Conservation (phyloP, 92 coral and sea anemone species). For the Pocillopora meandrina region DNA sequence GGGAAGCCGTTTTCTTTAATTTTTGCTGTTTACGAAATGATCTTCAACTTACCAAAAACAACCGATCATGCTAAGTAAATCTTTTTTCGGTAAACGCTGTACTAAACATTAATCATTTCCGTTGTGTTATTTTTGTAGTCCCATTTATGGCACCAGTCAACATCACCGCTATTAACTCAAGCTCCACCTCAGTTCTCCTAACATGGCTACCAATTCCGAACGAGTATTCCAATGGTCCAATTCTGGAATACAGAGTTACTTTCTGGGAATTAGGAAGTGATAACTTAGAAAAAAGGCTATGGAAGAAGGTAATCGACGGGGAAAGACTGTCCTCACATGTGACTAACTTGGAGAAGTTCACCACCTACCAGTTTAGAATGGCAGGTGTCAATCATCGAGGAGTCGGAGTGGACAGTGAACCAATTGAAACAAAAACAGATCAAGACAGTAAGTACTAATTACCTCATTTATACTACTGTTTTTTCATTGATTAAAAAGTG, state of each 20-base stretch:
- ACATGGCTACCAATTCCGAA: conserved; percentile 68
- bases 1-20: background rate
- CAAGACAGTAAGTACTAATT: conserved; percentile 73
- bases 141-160: conserved; percentile 63
- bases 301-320: conserved; percentile 32
- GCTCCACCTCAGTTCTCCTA: conserved; percentile 71
- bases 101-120: too few relatives aligned
- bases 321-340: conserved; percentile 28
- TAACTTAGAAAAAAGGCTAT: background rate
- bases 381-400: conserved; percentile 85
- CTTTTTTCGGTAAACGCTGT: too few relatives aligned
- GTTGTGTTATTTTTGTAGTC: conserved; percentile 51
- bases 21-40: background rate
- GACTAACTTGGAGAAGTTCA: conserved; percentile 63
- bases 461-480: background rate
- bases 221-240: conserved; percentile 63
- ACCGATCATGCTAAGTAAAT: too few relatives aligned
- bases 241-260: conserved; percentile 65
- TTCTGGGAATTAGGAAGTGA: conserved; percentile 30
- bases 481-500: background rate
- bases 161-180: conserved; percentile 64
- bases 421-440: conserved; percentile 69
- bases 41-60: too few relatives aligned
- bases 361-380: conserved; percentile 70
- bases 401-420: conserved; percentile 78